Evolutionary conservation across 2,113 vertebrate genomes (phyloP), one percentile per base, ranked within the genome.

Genomic region (Megalops atlanticus): DNA sequence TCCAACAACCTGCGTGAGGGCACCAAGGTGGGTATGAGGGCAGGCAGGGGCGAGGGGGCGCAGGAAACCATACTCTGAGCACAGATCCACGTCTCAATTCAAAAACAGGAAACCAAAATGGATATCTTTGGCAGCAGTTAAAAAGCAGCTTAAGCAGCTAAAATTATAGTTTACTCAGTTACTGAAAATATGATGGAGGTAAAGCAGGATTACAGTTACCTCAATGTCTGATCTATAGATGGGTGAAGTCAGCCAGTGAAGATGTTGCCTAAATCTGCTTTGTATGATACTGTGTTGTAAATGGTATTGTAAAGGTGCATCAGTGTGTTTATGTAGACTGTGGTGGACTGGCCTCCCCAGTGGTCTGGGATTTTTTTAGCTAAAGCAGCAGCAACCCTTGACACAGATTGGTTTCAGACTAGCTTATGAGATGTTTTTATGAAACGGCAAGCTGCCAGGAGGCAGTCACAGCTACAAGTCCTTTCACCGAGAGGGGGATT

Each of bases 1-100:
- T 94, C 95, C 83, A 95, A 84, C 82, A 99, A 99, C 91, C 92
- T 99, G 88, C 96, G 91, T 82, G 98, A 99, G 91, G 98, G 98
- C 89, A 99, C 97, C 80, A 99, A 98, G 96, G 98, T 99, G 68
- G 18, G 68, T 36, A 2, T 3, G 64, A 12, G 47, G 47, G 47
- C 73, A 15, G 24, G 12, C 39, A 11, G 24, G 35, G 14, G n/a
- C n/a, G n/a, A n/a, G n/a, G n/a, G n/a, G n/a, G n/a, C n/a, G n/a
- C n/a, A n/a, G n/a, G 1, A n/a, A n/a, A n/a, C n/a, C n/a, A n/a
- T n/a, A n/a, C n/a, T n/a, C n/a, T n/a, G n/a, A n/a, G n/a, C n/a
- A n/a, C n/a, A n/a, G n/a, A n/a, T n/a, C n/a, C n/a, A n/a, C n/a
- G n/a, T n/a, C n/a, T n/a, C n/a, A n/a, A n/a, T n/a, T n/a, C 14